phyloP scores from a whole-genome alignment of 2,888 invertebrate species.

The Caenorhabditis macrosperma region DNA sequence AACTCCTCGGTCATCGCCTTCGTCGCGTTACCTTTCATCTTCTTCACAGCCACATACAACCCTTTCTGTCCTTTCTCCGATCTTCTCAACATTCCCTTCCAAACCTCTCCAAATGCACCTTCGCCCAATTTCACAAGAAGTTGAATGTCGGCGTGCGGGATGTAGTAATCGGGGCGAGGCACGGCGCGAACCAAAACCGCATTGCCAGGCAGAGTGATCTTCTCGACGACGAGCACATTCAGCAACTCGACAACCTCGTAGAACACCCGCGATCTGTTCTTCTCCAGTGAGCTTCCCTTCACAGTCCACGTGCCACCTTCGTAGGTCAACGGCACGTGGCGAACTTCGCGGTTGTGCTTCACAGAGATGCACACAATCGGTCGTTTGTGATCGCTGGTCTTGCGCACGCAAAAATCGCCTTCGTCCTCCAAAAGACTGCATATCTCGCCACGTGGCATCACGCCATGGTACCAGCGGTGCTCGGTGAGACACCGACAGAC shows the following conservation, averaged over 20 bases:
- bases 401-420: slow-evolving; percentile 49
- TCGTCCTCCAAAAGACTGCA: slow-evolving; percentile 43
- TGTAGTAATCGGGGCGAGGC: slow-evolving; percentile 61
- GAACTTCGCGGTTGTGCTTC: slow-evolving; percentile 23
- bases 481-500: slow-evolving; percentile 39
- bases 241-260: slow-evolving; percentile 38
- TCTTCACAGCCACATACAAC: slow-evolving; percentile 56
- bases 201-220: slow-evolving; percentile 20
- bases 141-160: slow-evolving; percentile 56
- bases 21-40: slow-evolving; percentile 59
- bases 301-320: slow-evolving; percentile 40
- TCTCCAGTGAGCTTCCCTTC: slow-evolving; percentile 11
- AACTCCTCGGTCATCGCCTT: slow-evolving; percentile 52
- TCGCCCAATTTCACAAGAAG: slow-evolving; percentile 49
- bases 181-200: slow-evolving; percentile 38
- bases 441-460: slow-evolving; percentile 69
- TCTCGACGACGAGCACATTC: slow-evolving; percentile 44
- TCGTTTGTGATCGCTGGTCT: slow-evolving; percentile 39
- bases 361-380: slow-evolving; percentile 54
- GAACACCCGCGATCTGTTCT: slow-evolving; percentile 21
- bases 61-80: slow-evolving; percentile 1
- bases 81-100: slow-evolving; percentile 45
- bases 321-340: slow-evolving; percentile 41
- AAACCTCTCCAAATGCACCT: slow-evolving; percentile 65
- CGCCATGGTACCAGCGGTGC: slow-evolving; percentile 63